These are phyloP conservation scores for Luperina nickerlii DNA, from an alignment of 2,888 invertebrate species.

Conservation along the genomic window DNA sequence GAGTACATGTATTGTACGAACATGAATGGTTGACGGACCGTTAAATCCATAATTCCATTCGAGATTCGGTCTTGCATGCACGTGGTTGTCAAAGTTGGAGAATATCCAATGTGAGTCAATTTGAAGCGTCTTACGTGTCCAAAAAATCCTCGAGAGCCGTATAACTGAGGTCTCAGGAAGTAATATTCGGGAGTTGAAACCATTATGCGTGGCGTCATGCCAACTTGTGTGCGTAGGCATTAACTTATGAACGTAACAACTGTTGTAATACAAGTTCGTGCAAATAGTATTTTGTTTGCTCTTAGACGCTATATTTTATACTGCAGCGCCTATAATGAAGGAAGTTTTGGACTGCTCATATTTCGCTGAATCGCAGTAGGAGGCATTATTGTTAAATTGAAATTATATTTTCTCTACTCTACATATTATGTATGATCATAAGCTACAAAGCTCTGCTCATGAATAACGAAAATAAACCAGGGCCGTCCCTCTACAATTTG, in stretches of 20 bases:
- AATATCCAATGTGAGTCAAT: slow-evolving; percentile 64
- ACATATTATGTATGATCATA: slow-evolving; percentile 33
- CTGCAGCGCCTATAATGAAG: slow-evolving; percentile 27
- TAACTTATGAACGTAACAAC: slow-evolving; percentile 61
- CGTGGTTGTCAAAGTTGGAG: slow-evolving; percentile 65
- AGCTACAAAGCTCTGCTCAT: slow-evolving; percentile 36
- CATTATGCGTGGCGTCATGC: slow-evolving; percentile 80
- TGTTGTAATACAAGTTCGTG: slow-evolving; percentile 54
- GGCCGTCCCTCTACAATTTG: slow-evolving; percentile 13
- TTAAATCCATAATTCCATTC: slow-evolving; percentile 51
- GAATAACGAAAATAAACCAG: slow-evolving; percentile 33
- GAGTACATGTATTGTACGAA: slow-evolving; percentile 11
- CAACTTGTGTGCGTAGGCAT: slow-evolving; percentile 71
- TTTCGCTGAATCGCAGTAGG: slow-evolving; percentile 21
- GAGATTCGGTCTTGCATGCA: slow-evolving; percentile 39
- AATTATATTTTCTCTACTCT: slow-evolving; percentile 31
- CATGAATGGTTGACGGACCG: slow-evolving; percentile 24
- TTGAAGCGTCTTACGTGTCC: slow-evolving; percentile 50
- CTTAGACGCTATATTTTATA: slow-evolving; percentile 44
- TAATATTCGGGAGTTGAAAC: slow-evolving; percentile 77
- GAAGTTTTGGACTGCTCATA: slow-evolving; percentile 29
- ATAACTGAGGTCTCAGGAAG: slow-evolving; percentile 71
- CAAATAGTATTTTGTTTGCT: slow-evolving; percentile 50
- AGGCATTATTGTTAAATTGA: slow-evolving; percentile 32
- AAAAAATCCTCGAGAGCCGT: slow-evolving; percentile 52